Evolutionary conservation across 2,113 vertebrate genomes (phyloP), one percentile per base, ranked within the genome.

Genomic region (Paedocypris sp.): DNA sequence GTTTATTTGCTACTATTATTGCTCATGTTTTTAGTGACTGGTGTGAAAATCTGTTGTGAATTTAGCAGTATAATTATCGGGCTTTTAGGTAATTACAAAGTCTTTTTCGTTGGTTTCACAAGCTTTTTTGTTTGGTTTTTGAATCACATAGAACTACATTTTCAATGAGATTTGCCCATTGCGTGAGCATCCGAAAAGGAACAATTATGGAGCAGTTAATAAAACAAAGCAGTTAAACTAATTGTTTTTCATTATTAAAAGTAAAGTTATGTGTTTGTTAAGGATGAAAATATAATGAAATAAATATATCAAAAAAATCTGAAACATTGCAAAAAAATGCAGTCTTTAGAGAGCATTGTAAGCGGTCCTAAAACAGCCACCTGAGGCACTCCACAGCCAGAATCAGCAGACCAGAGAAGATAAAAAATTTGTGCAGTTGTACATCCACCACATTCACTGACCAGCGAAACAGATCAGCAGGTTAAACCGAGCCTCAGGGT

Each of bases 11-110:
- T 12, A 4, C 36, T 23, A 54, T 41, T 56, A 56, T 56, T 41
- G 36, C 52, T 56, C 52, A 41, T 41, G 36, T 56, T 41, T 56
- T 38, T 41, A 41, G 28, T 56, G 52, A 36, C 39, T 41, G 36
- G 52, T 56, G 52, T 2, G 52, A 56, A 56, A 41, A 56, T 2
- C 35, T 41, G 52, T 56, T 54, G 51, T 54, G 35, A 54, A 54
- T 38, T 54, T 56, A 36, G 52, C 52, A 56, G 23, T 41, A 38
- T 41, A 56, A 56, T 41, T 56, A 56, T 41, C 36, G 41, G 36
- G 35, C 52, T 56, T 33, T 56, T 41, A 56, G 52, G 41, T 41
- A 25, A 41, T 41, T 3, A 10, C 35, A 29, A 41, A 41, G 18
- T 2, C 4, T 1, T 54, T 54, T 54, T 15, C 22, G 2, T 12